These are phyloP conservation scores for Ciconia boyciana DNA, from an alignment of 2,113 vertebrate genomes.

Conservation along the genomic window DNA sequence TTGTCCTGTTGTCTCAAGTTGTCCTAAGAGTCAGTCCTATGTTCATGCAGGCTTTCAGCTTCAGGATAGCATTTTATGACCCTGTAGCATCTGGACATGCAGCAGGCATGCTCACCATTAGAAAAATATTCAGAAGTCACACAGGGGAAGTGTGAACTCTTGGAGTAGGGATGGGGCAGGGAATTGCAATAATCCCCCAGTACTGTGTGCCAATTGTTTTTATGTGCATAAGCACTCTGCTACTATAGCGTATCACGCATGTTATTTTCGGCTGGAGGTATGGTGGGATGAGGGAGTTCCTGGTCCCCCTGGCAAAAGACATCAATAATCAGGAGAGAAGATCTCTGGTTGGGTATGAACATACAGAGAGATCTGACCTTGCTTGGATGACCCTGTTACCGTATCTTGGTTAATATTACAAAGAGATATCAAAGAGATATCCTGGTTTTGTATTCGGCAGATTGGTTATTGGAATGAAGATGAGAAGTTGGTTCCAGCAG, in stretches of 20 bases:
- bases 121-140: neutral
- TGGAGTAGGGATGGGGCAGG: accelerated
- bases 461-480: constrained; percentile 99
- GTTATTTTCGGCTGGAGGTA: neutral
- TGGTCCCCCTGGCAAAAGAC: accelerated
- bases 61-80: neutral
- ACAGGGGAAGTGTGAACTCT: neutral
- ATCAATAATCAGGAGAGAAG: neutral
- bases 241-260: neutral
- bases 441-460: constrained; percentile 69
- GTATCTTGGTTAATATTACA: neutral
- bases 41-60: neutral
- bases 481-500: constrained; percentile 89
- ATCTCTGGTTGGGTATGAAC: neutral
- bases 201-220: neutral
- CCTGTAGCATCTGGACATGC: neutral
- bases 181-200: neutral
- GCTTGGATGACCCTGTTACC: neutral
- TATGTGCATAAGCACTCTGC: neutral
- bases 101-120: neutral
- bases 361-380: neutral
- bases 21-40: neutral
- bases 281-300: neutral
- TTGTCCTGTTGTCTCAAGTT: neutral
- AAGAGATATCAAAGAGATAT: neutral